Evolutionary conservation across 2,113 vertebrate species (phyloP), one percentile per base, ranked within the genome.

Genomic region (Elephas maximus): DNA sequence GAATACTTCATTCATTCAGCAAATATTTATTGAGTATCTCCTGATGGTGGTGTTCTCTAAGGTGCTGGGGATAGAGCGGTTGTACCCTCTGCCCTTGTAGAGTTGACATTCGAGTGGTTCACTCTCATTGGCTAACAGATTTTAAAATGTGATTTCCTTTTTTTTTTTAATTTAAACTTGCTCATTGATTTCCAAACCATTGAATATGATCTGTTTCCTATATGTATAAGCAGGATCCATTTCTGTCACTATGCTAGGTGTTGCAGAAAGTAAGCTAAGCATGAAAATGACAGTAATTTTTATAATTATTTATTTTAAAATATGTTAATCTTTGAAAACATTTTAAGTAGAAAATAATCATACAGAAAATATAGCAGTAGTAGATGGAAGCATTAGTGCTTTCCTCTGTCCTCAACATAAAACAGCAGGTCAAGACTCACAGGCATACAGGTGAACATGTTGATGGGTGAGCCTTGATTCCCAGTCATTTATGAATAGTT

Each of bases 41-140:
- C 37, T 33, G 33, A 12, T 63, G 69, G 18, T 86, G 45, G 21
- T 86, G 45, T 51, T 65, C 65, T 4, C 45, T 53, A 9, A 33
- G 33, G 45, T 48, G 3, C 65, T 12, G 23, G 90, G 28, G 44
- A 20, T 48, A 2, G 0, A 1, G 10, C 8, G 10, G 12, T 11
- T 2, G 30, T 10, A 74, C 24, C 28, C 8, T 21, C 23, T 28
- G 69, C 37, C 37, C 33, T n/a, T 73, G 0, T 0, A 20, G 62
- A 51, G 23, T 7, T 37, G 45, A n/a, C 21, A 5, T 20, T 45
- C n/a, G 9, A 11, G 53, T 21, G 48, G 21, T 28, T 17, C 6
- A 8, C 9, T 0, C 62, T n/a, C 2, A 0, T 23, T 53, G 23
- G 11, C 85, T 60, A 10, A 69, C 53, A 0, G 17, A 41, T n/a